Conservation (phyloP, 2,113 vertebrate genomes). For the Alces alces region DNA sequence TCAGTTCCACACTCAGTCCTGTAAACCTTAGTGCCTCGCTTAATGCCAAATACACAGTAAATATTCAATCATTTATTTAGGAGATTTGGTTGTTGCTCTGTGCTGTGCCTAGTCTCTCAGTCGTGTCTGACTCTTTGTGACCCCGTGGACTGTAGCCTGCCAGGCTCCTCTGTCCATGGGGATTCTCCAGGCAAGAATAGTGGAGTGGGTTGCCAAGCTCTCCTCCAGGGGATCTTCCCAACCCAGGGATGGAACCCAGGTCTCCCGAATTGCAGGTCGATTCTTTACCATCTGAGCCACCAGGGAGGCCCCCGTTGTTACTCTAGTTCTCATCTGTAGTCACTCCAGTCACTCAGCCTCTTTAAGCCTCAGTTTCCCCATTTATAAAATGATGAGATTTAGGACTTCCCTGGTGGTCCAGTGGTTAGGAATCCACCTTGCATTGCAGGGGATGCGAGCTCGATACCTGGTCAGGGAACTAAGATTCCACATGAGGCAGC, state of each 20-base stretch:
- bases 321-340: background rate
- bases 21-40: background rate
- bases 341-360: background rate
- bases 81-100: background rate
- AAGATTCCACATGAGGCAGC: background rate
- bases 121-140: fast-evolving
- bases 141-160: fast-evolving
- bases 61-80: background rate
- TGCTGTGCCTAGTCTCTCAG: background rate
- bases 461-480: background rate
- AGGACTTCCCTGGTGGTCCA: background rate
- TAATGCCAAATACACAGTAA: background rate
- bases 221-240: background rate
- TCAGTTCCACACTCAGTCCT: background rate
- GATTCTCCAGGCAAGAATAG: background rate
- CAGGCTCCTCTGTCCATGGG: background rate
- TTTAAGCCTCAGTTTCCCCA: background rate
- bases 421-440: background rate
- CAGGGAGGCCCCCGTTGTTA: background rate
- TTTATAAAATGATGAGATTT: background rate
- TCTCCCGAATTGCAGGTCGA: background rate
- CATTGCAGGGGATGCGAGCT: fast-evolving
- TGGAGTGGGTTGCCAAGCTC: background rate
- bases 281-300: background rate
- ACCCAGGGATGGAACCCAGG: background rate